Evolutionary conservation across 2,113 vertebrate species (phyloP).

Genomic region (Indicator indicator): DNA sequence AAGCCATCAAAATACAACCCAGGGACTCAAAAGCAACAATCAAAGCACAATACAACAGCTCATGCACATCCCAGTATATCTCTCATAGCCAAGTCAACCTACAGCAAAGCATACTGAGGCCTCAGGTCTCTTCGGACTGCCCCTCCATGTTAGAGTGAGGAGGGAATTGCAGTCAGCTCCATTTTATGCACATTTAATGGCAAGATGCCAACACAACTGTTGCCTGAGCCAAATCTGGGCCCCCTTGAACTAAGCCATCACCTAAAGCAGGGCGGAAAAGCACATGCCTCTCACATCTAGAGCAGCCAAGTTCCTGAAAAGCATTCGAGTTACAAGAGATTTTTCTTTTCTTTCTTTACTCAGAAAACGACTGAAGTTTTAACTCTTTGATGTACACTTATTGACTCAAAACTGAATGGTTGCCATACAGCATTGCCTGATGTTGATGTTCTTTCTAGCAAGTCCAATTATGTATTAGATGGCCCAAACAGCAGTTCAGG

Average conservation of each 20-base stretch:
- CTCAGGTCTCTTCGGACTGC: not conserved
- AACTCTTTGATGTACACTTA: not conserved
- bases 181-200: conserved; percentile 66
- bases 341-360: not conserved
- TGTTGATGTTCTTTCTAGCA: not conserved
- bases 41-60: not conserved
- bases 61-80: not conserved
- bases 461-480: not conserved
- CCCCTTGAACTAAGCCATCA: conserved; percentile 66
- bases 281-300: conserved; percentile 38
- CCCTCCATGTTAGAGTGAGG: conserved; percentile 41
- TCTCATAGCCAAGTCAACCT: not conserved
- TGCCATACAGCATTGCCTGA: not conserved
- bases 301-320: conserved; percentile 71
- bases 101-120: not conserved
- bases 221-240: conserved; percentile 65
- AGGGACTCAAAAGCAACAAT: not conserved
- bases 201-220: conserved; percentile 52
- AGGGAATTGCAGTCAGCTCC: conserved; percentile 57
- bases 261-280: conserved; percentile 60
- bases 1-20: conserved; percentile 15
- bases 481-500: not conserved
- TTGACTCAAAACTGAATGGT: not conserved
- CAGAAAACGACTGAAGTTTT: not conserved
- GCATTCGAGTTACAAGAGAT: not conserved